Evolutionary conservation across 1,140 invertebrate genomes (phyloP).

Genomic region (Pseudomyrmex pallidus): DNA sequence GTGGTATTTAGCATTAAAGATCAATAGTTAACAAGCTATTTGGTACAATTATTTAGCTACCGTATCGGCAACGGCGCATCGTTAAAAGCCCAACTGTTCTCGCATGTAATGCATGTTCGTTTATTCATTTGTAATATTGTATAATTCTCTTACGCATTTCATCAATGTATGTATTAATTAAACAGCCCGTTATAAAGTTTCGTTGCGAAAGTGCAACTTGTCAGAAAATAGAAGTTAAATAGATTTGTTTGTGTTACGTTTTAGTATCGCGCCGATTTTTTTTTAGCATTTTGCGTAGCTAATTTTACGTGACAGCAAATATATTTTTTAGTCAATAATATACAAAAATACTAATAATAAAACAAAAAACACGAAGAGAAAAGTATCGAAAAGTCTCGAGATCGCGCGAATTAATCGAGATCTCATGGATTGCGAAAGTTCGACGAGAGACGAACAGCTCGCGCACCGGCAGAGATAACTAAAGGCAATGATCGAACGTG

Average conservation of each 20-base stretch:
- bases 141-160: constrained; percentile 43
- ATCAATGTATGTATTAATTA: constrained; percentile 25
- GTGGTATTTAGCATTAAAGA: constrained; percentile 42
- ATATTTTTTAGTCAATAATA: not conserved
- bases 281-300: not conserved
- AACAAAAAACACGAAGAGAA: not conserved
- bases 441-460: constrained; percentile 16
- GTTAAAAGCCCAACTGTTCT: constrained; percentile 5
- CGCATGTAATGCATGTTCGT: constrained; percentile 1
- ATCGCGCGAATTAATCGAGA: constrained; percentile 25
- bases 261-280: no score
- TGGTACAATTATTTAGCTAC: constrained; percentile 53
- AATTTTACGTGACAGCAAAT: not conserved
- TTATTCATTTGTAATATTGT: constrained; percentile 34
- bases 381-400: not conserved
- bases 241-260: no score
- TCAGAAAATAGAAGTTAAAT: not conserved
- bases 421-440: constrained; percentile 45
- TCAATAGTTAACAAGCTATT: constrained; percentile 54
- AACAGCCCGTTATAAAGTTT: constrained; percentile 19
- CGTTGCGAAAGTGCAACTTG: not conserved
- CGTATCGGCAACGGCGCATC: constrained; percentile 24
- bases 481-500: constrained; percentile 58
- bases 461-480: constrained; percentile 37
- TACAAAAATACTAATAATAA: not conserved